Evolutionary conservation across 2,113 vertebrate genomes (phyloP).

Genomic region (Pluvialis apricaria): DNA sequence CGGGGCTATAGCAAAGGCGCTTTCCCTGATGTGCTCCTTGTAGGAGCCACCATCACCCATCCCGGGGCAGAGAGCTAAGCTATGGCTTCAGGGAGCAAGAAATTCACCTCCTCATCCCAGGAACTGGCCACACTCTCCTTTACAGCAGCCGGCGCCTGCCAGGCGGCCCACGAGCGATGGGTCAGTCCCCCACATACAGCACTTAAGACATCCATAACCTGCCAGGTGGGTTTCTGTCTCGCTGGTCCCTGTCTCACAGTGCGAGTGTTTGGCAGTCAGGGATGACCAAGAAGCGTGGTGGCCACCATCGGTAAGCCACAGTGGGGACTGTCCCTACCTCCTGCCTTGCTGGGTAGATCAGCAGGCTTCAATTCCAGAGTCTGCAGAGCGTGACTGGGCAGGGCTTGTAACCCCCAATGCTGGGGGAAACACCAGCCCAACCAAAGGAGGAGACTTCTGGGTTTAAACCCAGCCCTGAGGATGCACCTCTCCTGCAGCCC

Average conservation of each 20-base stretch:
- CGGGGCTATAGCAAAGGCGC: not conserved
- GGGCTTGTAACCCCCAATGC: not conserved
- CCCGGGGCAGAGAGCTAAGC: not conserved
- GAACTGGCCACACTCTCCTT: not conserved
- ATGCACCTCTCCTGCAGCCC: not conserved
- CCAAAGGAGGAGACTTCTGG: not conserved
- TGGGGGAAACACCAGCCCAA: not conserved
- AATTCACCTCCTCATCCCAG: not conserved
- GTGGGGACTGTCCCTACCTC: not conserved
- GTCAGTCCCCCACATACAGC: not conserved
- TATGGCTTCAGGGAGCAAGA: not conserved
- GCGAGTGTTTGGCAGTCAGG: not conserved
- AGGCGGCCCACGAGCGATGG: not conserved
- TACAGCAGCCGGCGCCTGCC: rapidly evolving
- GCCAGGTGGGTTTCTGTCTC: not conserved
- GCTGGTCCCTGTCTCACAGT: rapidly evolving
- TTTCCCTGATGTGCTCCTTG: not conserved
- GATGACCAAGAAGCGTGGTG: rapidly evolving
- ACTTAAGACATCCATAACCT: not conserved
- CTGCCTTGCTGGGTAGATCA: not conserved
- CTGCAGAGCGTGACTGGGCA: not conserved
- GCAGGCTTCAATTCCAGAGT: not conserved
- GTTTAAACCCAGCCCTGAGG: not conserved
- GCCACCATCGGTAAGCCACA: not conserved
- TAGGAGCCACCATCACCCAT: not conserved